A percentile compares a stretch with the other conserved stretches of the same genome.
Conservation (phyloP, 2,113 vertebrate genomes). For the Ramphastos sulfuratus region DNA sequence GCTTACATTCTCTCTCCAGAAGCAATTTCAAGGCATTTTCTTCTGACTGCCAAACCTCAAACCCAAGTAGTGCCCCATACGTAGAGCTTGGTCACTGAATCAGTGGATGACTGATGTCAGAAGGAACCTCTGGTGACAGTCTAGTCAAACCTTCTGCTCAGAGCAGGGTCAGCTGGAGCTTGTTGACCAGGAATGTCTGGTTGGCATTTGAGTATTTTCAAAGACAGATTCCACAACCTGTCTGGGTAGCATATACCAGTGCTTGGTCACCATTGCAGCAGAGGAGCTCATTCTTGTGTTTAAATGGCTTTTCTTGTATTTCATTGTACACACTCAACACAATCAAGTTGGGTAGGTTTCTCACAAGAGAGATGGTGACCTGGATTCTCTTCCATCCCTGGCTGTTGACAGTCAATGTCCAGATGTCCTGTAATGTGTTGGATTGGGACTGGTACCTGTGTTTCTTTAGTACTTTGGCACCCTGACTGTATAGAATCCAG, state of each 20-base stretch:
- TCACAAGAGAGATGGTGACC: neutral
- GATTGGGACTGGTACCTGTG: neutral
- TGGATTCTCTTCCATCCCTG: neutral
- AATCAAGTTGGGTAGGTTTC: neutral
- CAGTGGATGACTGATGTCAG: rapidly evolving
- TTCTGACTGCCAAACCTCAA: neutral
- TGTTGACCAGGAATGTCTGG: neutral
- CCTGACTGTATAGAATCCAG: neutral
- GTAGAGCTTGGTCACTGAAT: neutral
- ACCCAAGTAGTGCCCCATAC: neutral
- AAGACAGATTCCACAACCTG: neutral
- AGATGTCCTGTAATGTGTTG: neutral
- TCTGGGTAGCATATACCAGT: neutral
- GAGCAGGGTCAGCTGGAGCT: neutral
- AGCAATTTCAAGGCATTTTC: neutral
- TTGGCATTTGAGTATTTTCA: neutral
- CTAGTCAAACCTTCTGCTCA: neutral
- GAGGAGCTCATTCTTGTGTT: neutral
- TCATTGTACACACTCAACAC: neutral
- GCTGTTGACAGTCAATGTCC: neutral
- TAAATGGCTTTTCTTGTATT: neutral
- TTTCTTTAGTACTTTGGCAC: neutral
- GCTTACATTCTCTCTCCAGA: neutral
- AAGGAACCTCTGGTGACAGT: neutral
- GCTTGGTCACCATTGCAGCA: neutral